Percentiles rank a stretch among this genome's conserved stretches.
Conservation (phyloP, 1,140 invertebrate genomes). For the Drosophila pruinosa region DNA sequence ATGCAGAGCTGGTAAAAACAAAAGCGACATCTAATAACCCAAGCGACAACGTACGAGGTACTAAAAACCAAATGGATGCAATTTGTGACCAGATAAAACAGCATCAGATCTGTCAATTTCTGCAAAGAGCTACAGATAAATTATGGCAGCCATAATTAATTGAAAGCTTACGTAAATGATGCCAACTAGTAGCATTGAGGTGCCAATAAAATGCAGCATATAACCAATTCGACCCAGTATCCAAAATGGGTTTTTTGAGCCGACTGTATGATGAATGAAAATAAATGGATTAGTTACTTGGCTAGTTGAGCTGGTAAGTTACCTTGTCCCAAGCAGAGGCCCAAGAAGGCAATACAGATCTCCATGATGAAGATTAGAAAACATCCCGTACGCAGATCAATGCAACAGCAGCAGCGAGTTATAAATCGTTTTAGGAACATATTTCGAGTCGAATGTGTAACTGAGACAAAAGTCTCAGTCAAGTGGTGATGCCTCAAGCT, state of each 20-base stretch:
- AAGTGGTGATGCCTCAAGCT: conserved; percentile 17
- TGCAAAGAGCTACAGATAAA: no score
- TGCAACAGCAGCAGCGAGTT: conserved; percentile 12
- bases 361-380: conserved; percentile 9
- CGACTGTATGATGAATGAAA: not conserved
- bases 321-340: conserved; percentile 42
- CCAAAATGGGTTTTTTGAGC: not conserved
- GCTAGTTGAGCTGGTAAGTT: conserved; percentile 5
- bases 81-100: conserved; percentile 4
- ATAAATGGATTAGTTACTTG: not conserved
- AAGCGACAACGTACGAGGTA: not conserved
- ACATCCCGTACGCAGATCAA: conserved; percentile 23
- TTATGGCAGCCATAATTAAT: no score
- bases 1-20: not conserved
- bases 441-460: not conserved
- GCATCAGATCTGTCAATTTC: not conserved
- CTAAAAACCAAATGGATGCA: not conserved
- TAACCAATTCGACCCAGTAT: conserved; percentile 15
- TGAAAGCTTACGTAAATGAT: conserved; percentile 17
- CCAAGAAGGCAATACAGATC: conserved; percentile 11
- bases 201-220: conserved; percentile 41
- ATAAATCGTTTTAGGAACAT: not conserved
- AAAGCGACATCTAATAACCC: not conserved
- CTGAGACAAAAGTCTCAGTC: conserved; percentile 33
- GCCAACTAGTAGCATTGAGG: conserved; percentile 31